A percentile compares a stretch with the other conserved stretches of the same genome.
Evolutionary conservation across 2,113 vertebrate species (phyloP).

Genomic region (Brienomyrus brachyistius): DNA sequence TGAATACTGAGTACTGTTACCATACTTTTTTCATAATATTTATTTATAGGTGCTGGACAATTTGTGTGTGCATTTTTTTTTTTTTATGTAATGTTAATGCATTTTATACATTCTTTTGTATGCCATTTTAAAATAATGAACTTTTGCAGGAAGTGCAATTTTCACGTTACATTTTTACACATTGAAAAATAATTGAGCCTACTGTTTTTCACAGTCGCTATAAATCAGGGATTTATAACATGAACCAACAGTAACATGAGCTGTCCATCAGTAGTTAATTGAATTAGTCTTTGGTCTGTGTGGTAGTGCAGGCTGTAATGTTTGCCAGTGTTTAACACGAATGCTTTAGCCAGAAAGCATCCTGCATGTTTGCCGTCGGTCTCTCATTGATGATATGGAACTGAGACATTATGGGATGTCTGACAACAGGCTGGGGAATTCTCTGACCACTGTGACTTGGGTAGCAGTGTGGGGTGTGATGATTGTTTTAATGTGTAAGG

Average conservation of each 20-base stretch:
- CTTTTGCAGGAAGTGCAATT: neutral
- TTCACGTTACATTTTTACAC: neutral
- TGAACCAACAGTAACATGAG: neutral
- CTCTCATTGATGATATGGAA: neutral
- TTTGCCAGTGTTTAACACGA: neutral
- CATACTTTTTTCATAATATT: neutral
- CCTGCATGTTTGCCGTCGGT: neutral
- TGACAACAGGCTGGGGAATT: neutral
- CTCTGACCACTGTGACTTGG: conserved; percentile 4
- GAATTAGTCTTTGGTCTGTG: neutral
- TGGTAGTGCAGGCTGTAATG: neutral
- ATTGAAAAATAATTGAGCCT: neutral
- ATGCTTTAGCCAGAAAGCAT: neutral
- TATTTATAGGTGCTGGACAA: neutral
- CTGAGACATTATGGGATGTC: neutral
- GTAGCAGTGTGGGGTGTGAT: neutral
- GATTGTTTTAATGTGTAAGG: neutral
- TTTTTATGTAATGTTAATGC: conserved; percentile 3
- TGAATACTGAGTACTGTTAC: neutral
- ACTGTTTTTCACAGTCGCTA: neutral
- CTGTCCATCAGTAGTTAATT: neutral
- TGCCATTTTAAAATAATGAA: neutral
- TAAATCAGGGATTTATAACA: conserved; percentile 11
- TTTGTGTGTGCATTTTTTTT: neutral
- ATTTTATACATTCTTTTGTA: conserved; percentile 12